phyloP scores from a whole-genome alignment of 2,113 vertebrate species.

The Oenanthe oenanthe region DNA sequence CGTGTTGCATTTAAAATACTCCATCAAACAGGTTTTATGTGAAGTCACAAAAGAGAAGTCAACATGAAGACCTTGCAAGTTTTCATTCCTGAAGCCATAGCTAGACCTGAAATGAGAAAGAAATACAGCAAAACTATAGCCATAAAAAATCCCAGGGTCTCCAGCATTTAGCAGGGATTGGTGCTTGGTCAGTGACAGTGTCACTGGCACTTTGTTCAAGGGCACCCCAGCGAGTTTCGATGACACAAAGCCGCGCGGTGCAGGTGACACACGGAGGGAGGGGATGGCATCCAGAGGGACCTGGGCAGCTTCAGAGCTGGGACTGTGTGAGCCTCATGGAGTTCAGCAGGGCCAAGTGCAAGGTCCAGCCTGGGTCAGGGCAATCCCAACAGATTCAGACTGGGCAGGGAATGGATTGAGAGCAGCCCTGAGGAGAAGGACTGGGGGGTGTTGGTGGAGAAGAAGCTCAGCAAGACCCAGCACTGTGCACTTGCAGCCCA shows the following conservation, averaged over 20 bases:
- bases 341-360: too few species aligned
- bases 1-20: not conserved
- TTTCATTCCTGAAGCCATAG: not conserved
- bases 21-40: not conserved
- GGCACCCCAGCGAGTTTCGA: fast-evolving
- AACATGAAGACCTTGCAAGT: not conserved
- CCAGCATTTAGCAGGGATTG: not conserved
- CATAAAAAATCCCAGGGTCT: not conserved
- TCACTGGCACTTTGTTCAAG: not conserved
- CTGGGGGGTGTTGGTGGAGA: not conserved
- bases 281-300: not conserved
- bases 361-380: too few species aligned
- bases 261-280: fast-evolving
- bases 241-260: not conserved
- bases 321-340: too few species aligned
- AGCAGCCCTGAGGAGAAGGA: not conserved
- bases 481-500: not conserved
- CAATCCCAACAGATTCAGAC: too few species aligned
- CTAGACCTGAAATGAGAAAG: not conserved
- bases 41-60: not conserved
- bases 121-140: not conserved
- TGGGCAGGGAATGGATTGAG: not conserved
- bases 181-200: not conserved
- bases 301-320: too few species aligned
- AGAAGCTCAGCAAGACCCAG: not conserved